Evolutionary conservation across 2,113 vertebrate species (phyloP).

Genomic region (Eclectus roratus): DNA sequence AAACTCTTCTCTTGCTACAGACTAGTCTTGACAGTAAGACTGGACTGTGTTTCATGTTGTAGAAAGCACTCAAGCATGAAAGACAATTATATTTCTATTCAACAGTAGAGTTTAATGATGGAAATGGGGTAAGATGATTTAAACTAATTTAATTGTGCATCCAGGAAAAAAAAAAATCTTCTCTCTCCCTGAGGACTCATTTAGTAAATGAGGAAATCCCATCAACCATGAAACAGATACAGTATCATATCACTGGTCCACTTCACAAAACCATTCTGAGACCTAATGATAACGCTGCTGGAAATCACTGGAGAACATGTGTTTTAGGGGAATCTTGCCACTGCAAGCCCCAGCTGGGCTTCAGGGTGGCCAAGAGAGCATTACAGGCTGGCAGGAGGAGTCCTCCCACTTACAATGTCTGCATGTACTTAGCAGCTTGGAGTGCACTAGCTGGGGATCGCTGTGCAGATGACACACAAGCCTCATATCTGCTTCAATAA

Average conservation of each 20-base stretch:
- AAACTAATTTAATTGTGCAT: background rate
- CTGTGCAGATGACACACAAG: background rate
- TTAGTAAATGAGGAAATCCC: background rate
- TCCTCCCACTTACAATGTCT: background rate
- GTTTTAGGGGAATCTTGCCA: background rate
- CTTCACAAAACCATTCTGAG: background rate
- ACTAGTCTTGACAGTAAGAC: background rate
- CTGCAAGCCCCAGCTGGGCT: background rate
- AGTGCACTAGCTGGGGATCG: background rate
- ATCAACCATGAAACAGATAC: background rate
- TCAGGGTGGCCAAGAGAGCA: background rate
- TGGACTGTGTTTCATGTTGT: background rate
- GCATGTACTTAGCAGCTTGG: background rate
- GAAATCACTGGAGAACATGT: background rate
- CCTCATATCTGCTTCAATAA: background rate
- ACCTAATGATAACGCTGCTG: background rate
- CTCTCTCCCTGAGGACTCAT: background rate
- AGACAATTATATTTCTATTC: background rate
- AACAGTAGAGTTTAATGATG: background rate
- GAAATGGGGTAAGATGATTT: background rate
- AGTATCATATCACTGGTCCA: background rate
- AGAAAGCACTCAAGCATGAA: background rate
- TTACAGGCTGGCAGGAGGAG: background rate
- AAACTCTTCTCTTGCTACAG: background rate
- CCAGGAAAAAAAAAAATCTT: background rate